Evolutionary conservation across 2,888 invertebrate species (phyloP).

Genomic region (Pyrocoelia pectoralis): DNA sequence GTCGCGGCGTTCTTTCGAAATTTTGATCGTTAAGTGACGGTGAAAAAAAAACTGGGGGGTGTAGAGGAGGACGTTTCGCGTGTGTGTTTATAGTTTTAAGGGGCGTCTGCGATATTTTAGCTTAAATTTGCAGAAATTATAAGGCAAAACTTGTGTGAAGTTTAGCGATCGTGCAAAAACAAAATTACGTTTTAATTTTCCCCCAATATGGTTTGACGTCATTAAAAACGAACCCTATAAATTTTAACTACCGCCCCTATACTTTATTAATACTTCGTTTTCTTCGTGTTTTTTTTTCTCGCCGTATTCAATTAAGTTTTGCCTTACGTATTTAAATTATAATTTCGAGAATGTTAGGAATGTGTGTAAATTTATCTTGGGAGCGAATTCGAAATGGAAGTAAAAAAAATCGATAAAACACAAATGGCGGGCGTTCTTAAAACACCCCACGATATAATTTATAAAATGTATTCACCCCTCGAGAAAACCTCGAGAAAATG

Average conservation of each 20-base stretch:
- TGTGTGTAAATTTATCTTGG: background rate
- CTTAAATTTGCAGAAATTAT: conserved; percentile 37
- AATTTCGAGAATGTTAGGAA: background rate
- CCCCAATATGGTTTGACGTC: conserved; percentile 36
- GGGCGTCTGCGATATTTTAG: conserved; percentile 25
- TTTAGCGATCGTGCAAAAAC: conserved; percentile 38
- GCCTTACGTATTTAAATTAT: background rate
- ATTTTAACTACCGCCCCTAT: conserved; percentile 1
- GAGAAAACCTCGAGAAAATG: conserved; percentile 52
- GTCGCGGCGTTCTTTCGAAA: background rate
- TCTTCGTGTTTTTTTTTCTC: conserved; percentile 14
- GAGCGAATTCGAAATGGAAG: background rate
- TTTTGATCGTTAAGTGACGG: background rate
- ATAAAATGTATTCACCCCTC: conserved; percentile 53
- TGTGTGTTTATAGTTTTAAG: background rate
- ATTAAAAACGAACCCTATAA: conserved; percentile 34
- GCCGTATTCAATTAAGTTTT: background rate
- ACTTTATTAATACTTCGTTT: background rate
- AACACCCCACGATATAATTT: conserved; percentile 53
- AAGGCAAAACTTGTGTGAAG: conserved; percentile 28
- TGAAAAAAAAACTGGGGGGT: background rate
- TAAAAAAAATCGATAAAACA: conserved; percentile 57
- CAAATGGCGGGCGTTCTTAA: conserved; percentile 57
- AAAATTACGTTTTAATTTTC: conserved; percentile 40
- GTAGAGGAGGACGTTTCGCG: background rate